Conservation (phyloP, 2,888 invertebrate species). For the Iselma pallidipennis region DNA sequence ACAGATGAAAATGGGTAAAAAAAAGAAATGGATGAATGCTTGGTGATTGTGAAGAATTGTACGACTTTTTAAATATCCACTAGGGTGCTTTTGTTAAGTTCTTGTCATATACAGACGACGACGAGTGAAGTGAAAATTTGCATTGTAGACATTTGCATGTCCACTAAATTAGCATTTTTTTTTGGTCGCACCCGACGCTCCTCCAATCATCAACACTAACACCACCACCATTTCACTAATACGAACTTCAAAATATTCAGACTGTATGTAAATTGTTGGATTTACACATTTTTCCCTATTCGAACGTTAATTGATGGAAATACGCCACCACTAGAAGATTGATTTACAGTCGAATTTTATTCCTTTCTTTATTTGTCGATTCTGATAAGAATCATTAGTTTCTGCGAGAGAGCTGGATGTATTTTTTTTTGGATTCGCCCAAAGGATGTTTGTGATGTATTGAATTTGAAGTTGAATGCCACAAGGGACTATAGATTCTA, state of each 20-base stretch:
- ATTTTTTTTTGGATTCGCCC: not conserved
- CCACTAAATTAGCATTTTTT: conserved; percentile 31
- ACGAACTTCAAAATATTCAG: not conserved
- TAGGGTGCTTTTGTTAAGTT: conserved; percentile 11
- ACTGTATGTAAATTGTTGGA: conserved; percentile 18
- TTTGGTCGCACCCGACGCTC: not conserved
- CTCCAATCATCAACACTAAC: not conserved
- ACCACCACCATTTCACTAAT: not conserved
- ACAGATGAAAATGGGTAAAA: not conserved
- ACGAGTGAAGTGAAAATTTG: conserved; percentile 30
- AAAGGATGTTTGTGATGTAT: not conserved
- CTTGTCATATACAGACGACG: conserved; percentile 18
- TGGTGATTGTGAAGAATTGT: conserved; percentile 11
- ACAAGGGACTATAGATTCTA: not conserved
- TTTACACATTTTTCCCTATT: not conserved
- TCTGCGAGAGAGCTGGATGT: not conserved
- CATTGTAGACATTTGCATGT: conserved; percentile 30
- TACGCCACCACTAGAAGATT: not conserved
- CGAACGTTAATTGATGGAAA: not conserved
- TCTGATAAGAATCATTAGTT: not conserved
- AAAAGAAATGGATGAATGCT: not conserved
- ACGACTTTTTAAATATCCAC: conserved; percentile 15
- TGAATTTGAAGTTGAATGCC: not conserved
- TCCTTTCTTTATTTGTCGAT: not conserved
- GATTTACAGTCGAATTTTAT: not conserved